Evolutionary conservation across 2,113 vertebrate genomes (phyloP).

Genomic region (Gallinago jamesoni): DNA sequence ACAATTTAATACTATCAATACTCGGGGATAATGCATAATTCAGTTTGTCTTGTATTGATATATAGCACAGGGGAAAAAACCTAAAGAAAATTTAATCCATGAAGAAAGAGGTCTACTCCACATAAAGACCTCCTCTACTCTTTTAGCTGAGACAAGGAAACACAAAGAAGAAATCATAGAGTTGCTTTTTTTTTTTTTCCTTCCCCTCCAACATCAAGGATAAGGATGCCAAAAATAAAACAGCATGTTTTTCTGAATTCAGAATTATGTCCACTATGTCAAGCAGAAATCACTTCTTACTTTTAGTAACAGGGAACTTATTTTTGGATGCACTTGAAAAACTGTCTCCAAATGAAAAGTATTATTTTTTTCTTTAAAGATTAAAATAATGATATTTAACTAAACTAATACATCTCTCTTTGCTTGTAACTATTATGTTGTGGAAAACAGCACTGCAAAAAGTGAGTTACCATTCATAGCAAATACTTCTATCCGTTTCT

Average conservation of each 20-base stretch:
- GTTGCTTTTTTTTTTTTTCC: background rate
- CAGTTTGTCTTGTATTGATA: background rate
- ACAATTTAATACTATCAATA: background rate
- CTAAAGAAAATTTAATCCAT: background rate
- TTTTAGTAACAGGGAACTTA: background rate
- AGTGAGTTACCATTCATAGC: background rate
- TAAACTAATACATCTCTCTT: background rate
- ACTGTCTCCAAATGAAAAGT: background rate
- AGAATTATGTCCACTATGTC: background rate
- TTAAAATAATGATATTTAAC: background rate
- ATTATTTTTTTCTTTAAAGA: background rate
- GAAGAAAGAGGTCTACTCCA: background rate
- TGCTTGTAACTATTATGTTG: background rate
- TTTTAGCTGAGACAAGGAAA: background rate
- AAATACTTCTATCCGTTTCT: background rate
- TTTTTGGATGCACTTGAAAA: background rate
- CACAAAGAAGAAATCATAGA: background rate
- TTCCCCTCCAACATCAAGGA: background rate
- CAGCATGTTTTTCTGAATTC: background rate
- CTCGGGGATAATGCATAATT: background rate
- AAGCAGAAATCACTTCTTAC: constrained; percentile 1
- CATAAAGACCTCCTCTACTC: background rate
- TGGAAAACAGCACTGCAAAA: background rate
- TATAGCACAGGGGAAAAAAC: background rate
- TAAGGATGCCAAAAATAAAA: background rate